phyloP scores from a whole-genome alignment of 2,113 vertebrate species.

The Elanoides forficatus region DNA sequence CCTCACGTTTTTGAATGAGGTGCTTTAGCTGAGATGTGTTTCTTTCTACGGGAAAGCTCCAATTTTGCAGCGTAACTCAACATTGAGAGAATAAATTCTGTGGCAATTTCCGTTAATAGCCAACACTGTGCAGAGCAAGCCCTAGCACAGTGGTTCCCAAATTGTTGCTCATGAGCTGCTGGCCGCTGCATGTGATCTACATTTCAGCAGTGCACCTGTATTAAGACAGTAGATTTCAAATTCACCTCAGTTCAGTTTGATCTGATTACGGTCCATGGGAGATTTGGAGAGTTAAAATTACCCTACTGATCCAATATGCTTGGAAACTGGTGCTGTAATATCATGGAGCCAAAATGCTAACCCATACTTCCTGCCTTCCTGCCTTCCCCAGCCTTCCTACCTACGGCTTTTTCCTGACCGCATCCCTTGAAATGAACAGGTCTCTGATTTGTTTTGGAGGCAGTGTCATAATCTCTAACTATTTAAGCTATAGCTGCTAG shows the following conservation, averaged over 20 bases:
- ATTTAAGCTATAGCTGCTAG: background rate
- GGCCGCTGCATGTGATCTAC: background rate
- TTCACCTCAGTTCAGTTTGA: background rate
- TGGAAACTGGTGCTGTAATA: background rate
- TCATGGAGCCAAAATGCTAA: background rate
- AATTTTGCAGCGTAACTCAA: background rate
- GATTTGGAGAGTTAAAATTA: background rate
- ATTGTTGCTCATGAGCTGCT: background rate
- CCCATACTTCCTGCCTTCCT: background rate
- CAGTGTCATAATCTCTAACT: background rate
- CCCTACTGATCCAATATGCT: background rate
- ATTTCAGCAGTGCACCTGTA: background rate
- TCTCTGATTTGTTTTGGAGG: background rate
- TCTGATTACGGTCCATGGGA: background rate
- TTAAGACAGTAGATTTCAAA: background rate
- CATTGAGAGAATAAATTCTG: background rate
- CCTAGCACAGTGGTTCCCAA: background rate
- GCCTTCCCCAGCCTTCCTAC: background rate
- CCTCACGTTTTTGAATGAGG: background rate
- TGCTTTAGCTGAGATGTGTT: background rate
- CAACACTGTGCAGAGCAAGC: background rate
- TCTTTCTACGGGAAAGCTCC: background rate
- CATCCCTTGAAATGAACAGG: background rate
- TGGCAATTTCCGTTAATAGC: background rate
- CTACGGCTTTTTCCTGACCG: background rate